A percentile compares a stretch with the other conserved stretches of the same genome.
Evolutionary conservation across 2,888 invertebrate genomes (phyloP).

Genomic region (Sarcophaga caerulescens): DNA sequence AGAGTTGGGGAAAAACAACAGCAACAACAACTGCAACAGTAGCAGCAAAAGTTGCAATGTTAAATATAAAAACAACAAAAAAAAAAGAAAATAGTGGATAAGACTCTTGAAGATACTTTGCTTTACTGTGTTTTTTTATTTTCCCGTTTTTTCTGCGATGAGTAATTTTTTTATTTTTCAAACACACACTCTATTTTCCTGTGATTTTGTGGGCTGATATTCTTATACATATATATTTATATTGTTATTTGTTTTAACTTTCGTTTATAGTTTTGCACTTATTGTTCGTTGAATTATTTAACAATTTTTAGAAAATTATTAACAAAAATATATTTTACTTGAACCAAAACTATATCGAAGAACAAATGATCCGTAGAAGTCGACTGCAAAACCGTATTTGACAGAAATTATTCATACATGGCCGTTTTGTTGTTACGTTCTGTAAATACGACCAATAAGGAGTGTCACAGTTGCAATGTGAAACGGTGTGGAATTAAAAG

Average conservation of each 20-base stretch:
- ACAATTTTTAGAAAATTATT: constrained; percentile 57
- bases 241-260: not conserved
- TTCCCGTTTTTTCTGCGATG: constrained; percentile 30
- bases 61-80: constrained; percentile 2
- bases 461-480: not conserved
- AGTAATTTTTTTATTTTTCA: constrained; percentile 51
- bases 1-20: not conserved
- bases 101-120: constrained; percentile 45
- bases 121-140: constrained; percentile 15
- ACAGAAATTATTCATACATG: constrained; percentile 49
- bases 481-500: not conserved
- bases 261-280: constrained; percentile 17
- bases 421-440: not conserved
- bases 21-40: not conserved
- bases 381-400: constrained; percentile 53
- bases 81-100: not conserved
- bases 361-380: constrained; percentile 44
- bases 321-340: constrained; percentile 42
- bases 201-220: not conserved
- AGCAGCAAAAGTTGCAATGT: constrained; percentile 39
- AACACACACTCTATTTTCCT: not conserved
- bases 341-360: constrained; percentile 32
- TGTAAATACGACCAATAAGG: constrained; percentile 32
- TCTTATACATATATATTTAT: constrained; percentile 26
- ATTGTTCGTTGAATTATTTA: constrained; percentile 44